These are phyloP conservation scores for Seladonia tumulorum DNA, from an alignment of 2,888 invertebrate genomes.

Conservation along the genomic window DNA sequence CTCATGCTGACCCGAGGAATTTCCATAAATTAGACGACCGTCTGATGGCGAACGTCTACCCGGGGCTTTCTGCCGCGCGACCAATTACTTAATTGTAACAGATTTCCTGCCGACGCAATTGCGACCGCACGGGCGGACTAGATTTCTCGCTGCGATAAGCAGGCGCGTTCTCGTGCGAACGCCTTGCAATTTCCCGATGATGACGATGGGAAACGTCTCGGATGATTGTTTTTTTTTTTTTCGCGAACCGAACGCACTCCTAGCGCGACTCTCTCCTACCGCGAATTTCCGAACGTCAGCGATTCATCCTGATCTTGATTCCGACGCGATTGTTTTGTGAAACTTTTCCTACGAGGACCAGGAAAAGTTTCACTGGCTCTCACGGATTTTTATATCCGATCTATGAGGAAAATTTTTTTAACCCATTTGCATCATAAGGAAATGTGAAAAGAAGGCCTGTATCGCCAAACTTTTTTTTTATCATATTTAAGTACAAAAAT, in stretches of 20 bases:
- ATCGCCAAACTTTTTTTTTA: too few relatives aligned
- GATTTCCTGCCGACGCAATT: constrained; percentile 69
- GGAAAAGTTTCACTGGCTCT: too few relatives aligned
- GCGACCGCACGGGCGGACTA: constrained; percentile 29
- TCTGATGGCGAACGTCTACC: constrained; percentile 9
- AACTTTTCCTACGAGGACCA: not conserved
- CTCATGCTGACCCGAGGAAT: constrained; percentile 31
- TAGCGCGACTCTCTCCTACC: too few relatives aligned
- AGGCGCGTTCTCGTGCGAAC: constrained; percentile 1
- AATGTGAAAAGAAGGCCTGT: too few relatives aligned
- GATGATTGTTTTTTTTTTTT: not conserved
- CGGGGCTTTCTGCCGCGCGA: constrained; percentile 12
- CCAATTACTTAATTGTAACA: constrained; percentile 75
- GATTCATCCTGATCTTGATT: not conserved
- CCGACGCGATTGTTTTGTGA: not conserved
- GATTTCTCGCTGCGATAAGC: constrained; percentile 55
- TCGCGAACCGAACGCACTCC: not conserved
- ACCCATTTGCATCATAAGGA: too few relatives aligned
- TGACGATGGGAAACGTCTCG: constrained; percentile 9
- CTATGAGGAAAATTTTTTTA: too few relatives aligned
- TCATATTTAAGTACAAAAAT: too few relatives aligned
- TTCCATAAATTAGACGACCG: constrained; percentile 41
- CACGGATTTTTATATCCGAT: too few relatives aligned
- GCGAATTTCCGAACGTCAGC: not conserved
- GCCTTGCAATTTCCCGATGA: constrained; percentile 25